These are phyloP conservation scores for Sebastes minor DNA, from an alignment of 2,797 vertebrate species.

Conservation along the genomic window DNA sequence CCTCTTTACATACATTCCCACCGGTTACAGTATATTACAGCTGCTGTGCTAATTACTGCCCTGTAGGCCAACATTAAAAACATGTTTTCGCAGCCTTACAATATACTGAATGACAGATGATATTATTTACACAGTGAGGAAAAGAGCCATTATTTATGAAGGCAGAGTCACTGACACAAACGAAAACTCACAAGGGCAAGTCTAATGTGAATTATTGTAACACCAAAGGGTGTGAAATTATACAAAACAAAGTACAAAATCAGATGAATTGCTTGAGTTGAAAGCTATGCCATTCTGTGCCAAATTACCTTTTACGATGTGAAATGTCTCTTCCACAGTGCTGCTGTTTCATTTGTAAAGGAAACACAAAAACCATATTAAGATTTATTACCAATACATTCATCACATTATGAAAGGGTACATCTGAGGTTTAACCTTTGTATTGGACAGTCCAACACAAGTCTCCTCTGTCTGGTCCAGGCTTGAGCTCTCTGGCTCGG, in stretches of 20 bases:
- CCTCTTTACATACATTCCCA: neutral
- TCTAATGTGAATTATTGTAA: slow-evolving; percentile 8
- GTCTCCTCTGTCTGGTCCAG: neutral
- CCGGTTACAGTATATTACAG: neutral
- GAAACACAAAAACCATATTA: neutral
- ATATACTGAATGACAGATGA: neutral
- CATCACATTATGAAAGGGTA: neutral
- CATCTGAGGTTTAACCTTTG: slow-evolving; percentile 26
- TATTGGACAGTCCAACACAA: neutral
- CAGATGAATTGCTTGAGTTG: slow-evolving; percentile 8
- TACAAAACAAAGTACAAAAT: neutral
- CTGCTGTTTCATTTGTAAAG: slow-evolving; percentile 1
- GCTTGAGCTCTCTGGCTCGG: neutral
- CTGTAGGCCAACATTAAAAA: neutral
- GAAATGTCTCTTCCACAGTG: neutral
- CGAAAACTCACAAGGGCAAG: neutral
- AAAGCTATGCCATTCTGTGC: neutral
- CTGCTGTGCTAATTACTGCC: neutral
- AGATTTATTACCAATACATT: slow-evolving; percentile 7
- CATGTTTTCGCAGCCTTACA: slow-evolving; percentile 8
- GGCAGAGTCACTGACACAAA: slow-evolving; percentile 1
- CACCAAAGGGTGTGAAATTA: neutral
- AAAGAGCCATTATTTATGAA: slow-evolving; percentile 22
- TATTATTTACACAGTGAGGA: slow-evolving; percentile 20
- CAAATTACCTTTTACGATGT: neutral